These are phyloP conservation scores for Lethrus apterus DNA, from an alignment of 1,140 invertebrate genomes.

Conservation along the genomic window DNA sequence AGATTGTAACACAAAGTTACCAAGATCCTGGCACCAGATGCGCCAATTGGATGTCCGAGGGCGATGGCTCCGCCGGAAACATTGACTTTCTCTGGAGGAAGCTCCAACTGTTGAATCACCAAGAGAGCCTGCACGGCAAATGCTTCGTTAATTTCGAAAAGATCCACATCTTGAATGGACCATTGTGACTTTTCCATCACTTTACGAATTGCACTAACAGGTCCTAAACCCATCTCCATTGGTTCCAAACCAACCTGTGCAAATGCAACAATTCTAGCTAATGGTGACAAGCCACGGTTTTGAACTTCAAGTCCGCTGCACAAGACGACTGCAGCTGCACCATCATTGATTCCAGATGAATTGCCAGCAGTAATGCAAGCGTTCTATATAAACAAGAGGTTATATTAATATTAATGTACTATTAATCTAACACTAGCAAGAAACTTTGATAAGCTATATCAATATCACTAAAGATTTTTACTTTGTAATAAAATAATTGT, in stretches of 20 bases:
- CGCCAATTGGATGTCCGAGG: conserved; percentile 84
- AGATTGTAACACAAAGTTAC: conserved; percentile 66
- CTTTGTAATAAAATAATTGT: no score
- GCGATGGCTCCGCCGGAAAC: conserved; percentile 81
- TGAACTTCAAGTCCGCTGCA: conserved; percentile 52
- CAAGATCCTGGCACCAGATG: conserved; percentile 68
- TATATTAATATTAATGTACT: no score
- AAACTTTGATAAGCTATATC: no score
- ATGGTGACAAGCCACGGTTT: conserved; percentile 41
- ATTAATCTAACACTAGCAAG: no score
- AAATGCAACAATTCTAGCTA: conserved; percentile 61
- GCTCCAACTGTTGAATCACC: conserved; percentile 55
- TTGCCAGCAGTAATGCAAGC: conserved; percentile 75
- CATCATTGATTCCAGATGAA: conserved; percentile 79
- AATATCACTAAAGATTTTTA: no score
- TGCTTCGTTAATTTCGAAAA: conserved; percentile 85
- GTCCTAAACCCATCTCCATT: conserved; percentile 68
- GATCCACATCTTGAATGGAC: conserved; percentile 74
- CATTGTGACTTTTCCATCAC: conserved; percentile 69
- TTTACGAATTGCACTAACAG: conserved; percentile 58
- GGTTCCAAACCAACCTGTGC: conserved; percentile 58
- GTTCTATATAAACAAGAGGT: conserved; percentile 28
- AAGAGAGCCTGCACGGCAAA: conserved; percentile 71
- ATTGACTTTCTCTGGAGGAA: conserved; percentile 70
- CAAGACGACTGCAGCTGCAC: conserved; percentile 73